Conservation (phyloP, 2,888 invertebrate genomes). For the Rosalia funebris region DNA sequence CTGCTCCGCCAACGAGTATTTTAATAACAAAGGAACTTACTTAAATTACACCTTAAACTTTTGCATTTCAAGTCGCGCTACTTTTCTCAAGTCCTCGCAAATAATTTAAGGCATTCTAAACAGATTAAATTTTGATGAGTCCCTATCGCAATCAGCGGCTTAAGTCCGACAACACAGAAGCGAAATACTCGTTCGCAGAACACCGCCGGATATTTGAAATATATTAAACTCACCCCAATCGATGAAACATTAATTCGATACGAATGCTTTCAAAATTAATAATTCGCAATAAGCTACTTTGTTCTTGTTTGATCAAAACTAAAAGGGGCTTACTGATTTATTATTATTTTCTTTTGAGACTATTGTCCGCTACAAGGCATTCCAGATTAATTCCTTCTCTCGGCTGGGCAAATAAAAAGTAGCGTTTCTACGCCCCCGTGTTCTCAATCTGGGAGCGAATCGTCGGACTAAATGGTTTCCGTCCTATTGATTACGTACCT, state of each 20-base stretch:
- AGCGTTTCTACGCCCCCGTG: constrained; percentile 42
- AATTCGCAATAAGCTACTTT: constrained; percentile 39
- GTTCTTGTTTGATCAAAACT: constrained; percentile 45
- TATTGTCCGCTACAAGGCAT: constrained; percentile 47
- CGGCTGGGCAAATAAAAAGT: constrained; percentile 43
- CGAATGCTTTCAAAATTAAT: constrained; percentile 34
- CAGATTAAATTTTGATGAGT: constrained; percentile 20
- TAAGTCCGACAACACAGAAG: constrained; percentile 1
- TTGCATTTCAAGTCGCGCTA: not conserved
- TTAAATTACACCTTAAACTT: not conserved
- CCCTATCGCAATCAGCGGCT: not conserved
- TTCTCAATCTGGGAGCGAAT: constrained; percentile 39
- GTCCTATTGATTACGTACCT: constrained; percentile 45
- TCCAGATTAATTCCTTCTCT: constrained; percentile 49
- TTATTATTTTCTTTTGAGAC: constrained; percentile 51
- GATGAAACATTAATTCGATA: constrained; percentile 24
- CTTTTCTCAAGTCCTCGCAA: not conserved
- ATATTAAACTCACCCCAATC: constrained; percentile 12
- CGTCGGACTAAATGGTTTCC: constrained; percentile 47
- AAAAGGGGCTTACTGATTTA: constrained; percentile 45
- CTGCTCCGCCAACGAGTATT: no score
- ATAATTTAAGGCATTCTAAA: constrained; percentile 5
- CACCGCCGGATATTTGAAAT: not conserved
- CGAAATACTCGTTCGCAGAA: constrained; percentile 1
- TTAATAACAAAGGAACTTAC: not conserved